Evolutionary conservation across 2,113 vertebrate genomes (phyloP), one percentile per base, ranked within the genome.

Genomic region (Mustela nigripes): DNA sequence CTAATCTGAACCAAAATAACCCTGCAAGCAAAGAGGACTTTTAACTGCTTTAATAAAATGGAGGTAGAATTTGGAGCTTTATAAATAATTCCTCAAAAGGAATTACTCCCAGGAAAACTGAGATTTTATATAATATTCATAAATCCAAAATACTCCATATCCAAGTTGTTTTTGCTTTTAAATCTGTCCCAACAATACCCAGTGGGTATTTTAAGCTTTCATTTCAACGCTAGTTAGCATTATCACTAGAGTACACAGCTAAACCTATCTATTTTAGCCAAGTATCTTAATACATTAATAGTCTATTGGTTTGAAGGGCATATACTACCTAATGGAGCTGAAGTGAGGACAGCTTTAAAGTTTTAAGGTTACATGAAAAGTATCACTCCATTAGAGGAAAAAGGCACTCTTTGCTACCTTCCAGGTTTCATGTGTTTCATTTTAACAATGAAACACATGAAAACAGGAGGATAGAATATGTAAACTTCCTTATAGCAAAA

Each of bases 381-480:
- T 62, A 79, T 56, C 36, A 79, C 16, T 81, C 24, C 22, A 60
- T 58, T 56, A 84, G 36, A 36, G 28, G 87, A 39, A 92, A 39
- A 63, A 19, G 65, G 60, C 11, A 88, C 9, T 53, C 2, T 11
- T 91, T 71, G 8, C 10, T 22, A n/a, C 18, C 33, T 78, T 84
- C 10, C 19, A 71, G 48, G n/a, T n/a, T n/a, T n/a, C n/a, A n/a
- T n/a, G n/a, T n/a, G n/a, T n/a, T n/a, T n/a, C n/a, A 84, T 73
- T 71, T 91, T 93, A 92, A 96, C 58, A 96, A 78, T 58, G n/a
- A 71, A 98, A 58, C n/a, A 33, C 81, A 31, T 91, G 82, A 84
- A 91, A 91, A 91, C 2, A 81, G 39, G 22, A 92, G 33, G 58
- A 76, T n/a, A 26, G 45, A 91, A 71, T 33, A 45, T 63, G 16